phyloP scores from a whole-genome alignment of 2,888 invertebrate species.

The Alcis repandata region DNA sequence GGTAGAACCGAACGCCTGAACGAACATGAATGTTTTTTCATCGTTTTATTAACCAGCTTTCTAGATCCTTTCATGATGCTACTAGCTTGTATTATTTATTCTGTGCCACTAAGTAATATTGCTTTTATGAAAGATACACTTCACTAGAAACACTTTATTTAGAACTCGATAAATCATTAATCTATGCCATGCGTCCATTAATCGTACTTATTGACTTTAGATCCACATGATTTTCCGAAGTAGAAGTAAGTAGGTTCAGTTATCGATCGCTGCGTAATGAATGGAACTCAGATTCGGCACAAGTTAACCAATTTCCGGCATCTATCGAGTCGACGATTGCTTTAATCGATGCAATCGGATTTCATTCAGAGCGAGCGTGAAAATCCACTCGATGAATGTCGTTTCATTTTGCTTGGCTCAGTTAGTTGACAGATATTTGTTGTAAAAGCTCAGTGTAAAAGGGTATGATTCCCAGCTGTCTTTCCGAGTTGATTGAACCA shows the following conservation, averaged over 20 bases:
- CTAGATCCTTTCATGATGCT: no score
- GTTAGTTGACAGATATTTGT: neutral
- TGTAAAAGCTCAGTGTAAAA: neutral
- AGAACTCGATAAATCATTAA: neutral
- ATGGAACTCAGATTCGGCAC: constrained; percentile 27
- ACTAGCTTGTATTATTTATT: no score
- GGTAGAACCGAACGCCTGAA: no score
- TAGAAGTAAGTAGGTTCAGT: neutral
- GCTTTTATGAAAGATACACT: neutral
- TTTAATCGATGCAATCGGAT: constrained; percentile 33
- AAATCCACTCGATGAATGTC: constrained; percentile 11
- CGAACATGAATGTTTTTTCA: no score
- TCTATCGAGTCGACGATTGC: constrained; percentile 30
- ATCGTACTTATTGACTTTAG: neutral
- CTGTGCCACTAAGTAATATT: no score
- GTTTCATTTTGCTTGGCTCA: neutral
- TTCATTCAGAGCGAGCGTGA: constrained; percentile 19
- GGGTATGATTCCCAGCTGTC: neutral
- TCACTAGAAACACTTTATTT: neutral
- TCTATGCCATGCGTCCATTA: neutral
- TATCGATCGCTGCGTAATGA: constrained; percentile 28
- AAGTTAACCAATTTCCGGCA: constrained; percentile 37
- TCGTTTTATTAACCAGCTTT: no score
- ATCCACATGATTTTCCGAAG: neutral
- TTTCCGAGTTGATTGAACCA: no score